phyloP scores from a whole-genome alignment of 1,140 invertebrate species.

The Neomicropteryx cornuta region DNA sequence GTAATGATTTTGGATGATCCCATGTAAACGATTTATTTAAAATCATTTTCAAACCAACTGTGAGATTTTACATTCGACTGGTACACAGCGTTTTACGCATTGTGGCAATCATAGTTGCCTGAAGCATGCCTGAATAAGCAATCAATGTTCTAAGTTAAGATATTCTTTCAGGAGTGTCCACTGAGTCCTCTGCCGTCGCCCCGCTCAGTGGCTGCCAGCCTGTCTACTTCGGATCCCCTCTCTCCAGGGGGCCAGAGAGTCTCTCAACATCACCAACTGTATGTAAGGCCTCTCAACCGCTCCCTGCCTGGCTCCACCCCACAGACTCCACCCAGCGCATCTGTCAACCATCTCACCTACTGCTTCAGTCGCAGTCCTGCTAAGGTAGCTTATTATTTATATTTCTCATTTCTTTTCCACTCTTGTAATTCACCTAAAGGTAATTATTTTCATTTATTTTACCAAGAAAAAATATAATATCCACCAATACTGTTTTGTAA shows the following conservation, averaged over 20 bases:
- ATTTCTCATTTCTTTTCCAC: too few species aligned
- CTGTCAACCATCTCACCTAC: conserved; percentile 62
- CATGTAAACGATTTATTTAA: too few species aligned
- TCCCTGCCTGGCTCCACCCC: conserved; percentile 26
- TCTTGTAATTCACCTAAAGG: too few species aligned
- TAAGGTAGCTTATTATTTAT: conserved; percentile 51
- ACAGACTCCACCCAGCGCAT: conserved; percentile 34
- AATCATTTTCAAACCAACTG: too few species aligned
- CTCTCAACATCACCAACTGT: conserved; percentile 54
- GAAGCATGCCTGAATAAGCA: not conserved
- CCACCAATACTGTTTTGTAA: too few species aligned
- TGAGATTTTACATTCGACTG: too few species aligned
- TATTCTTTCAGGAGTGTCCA: conserved; percentile 23
- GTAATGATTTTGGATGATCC: too few species aligned
- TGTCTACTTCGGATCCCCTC: conserved; percentile 64
- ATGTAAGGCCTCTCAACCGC: conserved; percentile 55
- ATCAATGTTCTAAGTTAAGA: not conserved
- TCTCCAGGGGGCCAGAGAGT: conserved; percentile 45
- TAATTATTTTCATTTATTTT: too few species aligned
- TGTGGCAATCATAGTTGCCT: conserved; percentile 20
- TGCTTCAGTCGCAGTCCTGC: conserved; percentile 82
- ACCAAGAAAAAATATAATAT: too few species aligned
- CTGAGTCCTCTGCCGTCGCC: conserved; percentile 36
- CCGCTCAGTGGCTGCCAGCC: conserved; percentile 60
- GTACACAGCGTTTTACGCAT: too few species aligned